Evolutionary conservation across 2,797 vertebrate species (phyloP), one percentile per base, ranked within the genome.

Genomic region (Antennarius maculatus): DNA sequence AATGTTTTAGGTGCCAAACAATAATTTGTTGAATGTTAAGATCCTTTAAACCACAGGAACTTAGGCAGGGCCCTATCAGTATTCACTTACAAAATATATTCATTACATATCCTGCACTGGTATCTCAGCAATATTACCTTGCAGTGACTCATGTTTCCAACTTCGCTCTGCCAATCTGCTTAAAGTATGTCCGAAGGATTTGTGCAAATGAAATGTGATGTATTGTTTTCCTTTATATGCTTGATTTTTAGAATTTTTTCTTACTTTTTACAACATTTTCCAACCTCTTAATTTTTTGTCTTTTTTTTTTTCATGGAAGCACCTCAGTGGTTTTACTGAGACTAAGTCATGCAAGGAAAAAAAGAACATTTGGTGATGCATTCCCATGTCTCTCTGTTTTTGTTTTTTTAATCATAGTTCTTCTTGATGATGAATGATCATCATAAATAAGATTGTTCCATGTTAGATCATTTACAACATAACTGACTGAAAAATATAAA

Each of bases 61-160:
- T 10, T 23, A 29, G 27, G 14, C 28, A 23, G 13, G 2, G 18
- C 45, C 43, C 27, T 56, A 65, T 61, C 69, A 5, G 65, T 76
- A 39, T 34, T 54, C 47, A 39, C n/a, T 29, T n/a, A 69, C 41
- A 63, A 74, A 74, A 66, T 71, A 23, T 71, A 65, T 66, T 47
- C 6, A 56, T 68, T 72, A 54, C 48, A 63, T 74, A 14, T 54
- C 47, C 43, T 46, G 68, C 52, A 76, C 76, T 69, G 61, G 18
- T 74, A 63, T 76, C 59, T 53, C 49, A 75, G 53, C 57, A 61
- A 67, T 69, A 55, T 69, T 69, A 77, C 17, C n/a, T 45, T 67
- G 18, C 41, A 1, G 23, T 68, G 59, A 69, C 56, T 81, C 31
- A 57, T 58, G 1, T 43, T 61, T 81, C 49, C 54, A 77, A 11